These are phyloP conservation scores for Marisa cornuarietis DNA, from an alignment of 1,140 invertebrate genomes.

Conservation along the genomic window DNA sequence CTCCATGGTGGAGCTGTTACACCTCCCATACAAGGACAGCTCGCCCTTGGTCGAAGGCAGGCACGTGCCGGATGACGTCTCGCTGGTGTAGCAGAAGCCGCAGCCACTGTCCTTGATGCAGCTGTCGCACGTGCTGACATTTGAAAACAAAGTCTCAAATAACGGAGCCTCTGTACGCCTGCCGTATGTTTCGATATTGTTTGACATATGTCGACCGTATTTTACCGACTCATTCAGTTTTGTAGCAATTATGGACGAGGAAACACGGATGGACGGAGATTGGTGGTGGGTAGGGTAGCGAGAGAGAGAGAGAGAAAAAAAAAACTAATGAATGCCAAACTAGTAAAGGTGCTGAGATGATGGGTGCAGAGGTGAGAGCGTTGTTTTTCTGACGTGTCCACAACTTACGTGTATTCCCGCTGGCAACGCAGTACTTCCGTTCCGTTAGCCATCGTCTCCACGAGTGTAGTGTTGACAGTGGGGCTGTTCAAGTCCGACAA, in stretches of 20 bases:
- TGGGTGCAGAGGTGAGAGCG: no score
- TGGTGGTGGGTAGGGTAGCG: no score
- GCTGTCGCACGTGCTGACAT: constrained; percentile 61
- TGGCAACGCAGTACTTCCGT: not conserved
- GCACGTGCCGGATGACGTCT: constrained; percentile 46
- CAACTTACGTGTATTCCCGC: not conserved
- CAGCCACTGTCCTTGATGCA: constrained; percentile 64
- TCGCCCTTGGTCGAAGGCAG: constrained; percentile 36
- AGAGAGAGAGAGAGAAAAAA: no score
- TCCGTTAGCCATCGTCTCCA: constrained; percentile 27
- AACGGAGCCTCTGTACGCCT: not conserved
- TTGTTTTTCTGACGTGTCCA: not conserved
- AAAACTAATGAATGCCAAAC: no score
- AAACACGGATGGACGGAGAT: no score
- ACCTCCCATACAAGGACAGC: constrained; percentile 39
- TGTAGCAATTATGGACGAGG: no score
- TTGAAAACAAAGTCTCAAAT: not conserved
- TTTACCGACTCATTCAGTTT: no score
- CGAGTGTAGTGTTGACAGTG: constrained; percentile 40
- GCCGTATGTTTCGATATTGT: not conserved
- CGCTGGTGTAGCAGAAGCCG: constrained; percentile 67
- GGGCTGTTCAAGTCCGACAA: constrained; percentile 64
- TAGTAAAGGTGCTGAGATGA: no score
- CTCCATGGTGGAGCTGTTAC: constrained; percentile 38
- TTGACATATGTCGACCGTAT: not conserved